phyloP scores from a whole-genome alignment of 2,113 vertebrate genomes.

The Oophaga pumilio region DNA sequence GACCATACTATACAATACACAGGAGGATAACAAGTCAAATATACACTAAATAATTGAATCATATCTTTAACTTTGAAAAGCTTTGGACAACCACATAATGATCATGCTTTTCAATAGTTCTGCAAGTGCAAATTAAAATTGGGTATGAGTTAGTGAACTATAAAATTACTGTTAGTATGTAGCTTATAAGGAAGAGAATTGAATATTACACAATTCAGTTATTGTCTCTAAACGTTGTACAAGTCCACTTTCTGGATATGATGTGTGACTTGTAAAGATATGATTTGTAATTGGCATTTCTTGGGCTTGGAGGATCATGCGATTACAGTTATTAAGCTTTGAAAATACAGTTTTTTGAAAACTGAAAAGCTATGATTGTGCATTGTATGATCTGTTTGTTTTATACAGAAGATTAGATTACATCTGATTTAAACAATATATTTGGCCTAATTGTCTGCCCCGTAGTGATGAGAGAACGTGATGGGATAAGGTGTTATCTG shows the following conservation, averaged over 20 bases:
- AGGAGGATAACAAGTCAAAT: constrained; percentile 36
- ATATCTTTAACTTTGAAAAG: constrained; percentile 2
- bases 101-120: constrained; percentile 3
- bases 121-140: constrained; percentile 21
- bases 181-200: neutral
- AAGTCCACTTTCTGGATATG: neutral
- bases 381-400: neutral
- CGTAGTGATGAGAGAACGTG: too few species aligned
- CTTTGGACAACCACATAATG: neutral
- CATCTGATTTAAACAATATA: neutral
- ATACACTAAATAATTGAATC: constrained; percentile 27
- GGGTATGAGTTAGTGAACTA: neutral
- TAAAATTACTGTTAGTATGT: neutral
- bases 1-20: neutral
- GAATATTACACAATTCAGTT: neutral
- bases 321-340: neutral
- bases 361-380: neutral
- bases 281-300: neutral
- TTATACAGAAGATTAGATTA: neutral
- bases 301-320: neutral
- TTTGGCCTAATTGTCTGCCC: neutral
- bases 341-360: neutral
- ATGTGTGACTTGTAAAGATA: neutral
- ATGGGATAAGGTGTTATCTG: too few species aligned
- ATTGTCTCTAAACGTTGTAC: neutral